Base-by-base conservation (phyloP, 2,888 invertebrate species). In the Arenicola marina region DNA sequence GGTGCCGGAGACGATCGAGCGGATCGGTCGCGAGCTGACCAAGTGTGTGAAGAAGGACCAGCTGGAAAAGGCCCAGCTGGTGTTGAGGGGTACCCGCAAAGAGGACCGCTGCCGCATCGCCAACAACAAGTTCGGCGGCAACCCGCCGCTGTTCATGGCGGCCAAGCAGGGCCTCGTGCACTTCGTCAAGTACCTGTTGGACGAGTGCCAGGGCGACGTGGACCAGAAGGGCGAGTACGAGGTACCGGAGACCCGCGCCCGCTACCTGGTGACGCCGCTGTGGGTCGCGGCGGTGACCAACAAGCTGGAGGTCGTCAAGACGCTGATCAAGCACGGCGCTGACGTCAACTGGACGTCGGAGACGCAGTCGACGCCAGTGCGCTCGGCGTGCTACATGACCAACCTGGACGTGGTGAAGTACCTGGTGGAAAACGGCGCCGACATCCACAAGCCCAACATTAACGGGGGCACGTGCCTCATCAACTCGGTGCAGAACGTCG, bases 261-360 rank as follows among this genome's bases (percentile, higher is more conserved):
- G 88, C 33, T 93, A 94, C 85, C 15, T 87, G 76, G 94, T 92
- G 1, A 92, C 93, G 18, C 93, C 95, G 32, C 85, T 95, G 64
- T 95, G 95, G 95, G 91, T 91, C 85, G 93, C 95, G 1, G 91
- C 93, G 2, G 95, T 95, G 1, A 90, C 91, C 4, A 93, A 93
- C 18, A 90, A 90, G 71, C 81, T 93, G 15, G 86, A 87, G 45
- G 90, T 92, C 70, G 89, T 95, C 56, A 89, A 90, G 78, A 89
- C 88, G 81, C 87, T 95, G 61, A 87, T 92, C 24, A 87, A 88
- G 63, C 89, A 91, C 74, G 92, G 91, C 62, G 94, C 94, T 44
- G 87, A 90, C 78, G 88, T 95, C 21, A 90, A 95, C 86, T 91
- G 92, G 45, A 88, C 90, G 51, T 92, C 92, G 0, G 94, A 94